These are phyloP conservation scores for Lanius collurio DNA, from an alignment of 2,113 vertebrate genomes.

Conservation along the genomic window DNA sequence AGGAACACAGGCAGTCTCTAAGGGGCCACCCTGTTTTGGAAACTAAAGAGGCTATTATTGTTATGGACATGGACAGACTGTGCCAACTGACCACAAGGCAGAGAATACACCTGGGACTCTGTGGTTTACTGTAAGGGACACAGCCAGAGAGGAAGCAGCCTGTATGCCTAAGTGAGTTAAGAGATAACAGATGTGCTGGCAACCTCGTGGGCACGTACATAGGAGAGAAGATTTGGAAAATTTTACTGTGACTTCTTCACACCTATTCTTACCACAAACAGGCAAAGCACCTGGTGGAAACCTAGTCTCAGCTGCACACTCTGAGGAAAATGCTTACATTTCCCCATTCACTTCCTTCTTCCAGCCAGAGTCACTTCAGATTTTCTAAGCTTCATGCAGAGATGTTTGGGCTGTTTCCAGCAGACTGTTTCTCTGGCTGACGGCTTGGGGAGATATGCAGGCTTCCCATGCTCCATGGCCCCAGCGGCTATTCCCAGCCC, in stretches of 20 bases:
- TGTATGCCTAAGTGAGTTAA: background rate
- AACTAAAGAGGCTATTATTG: background rate
- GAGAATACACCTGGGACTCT: slow-evolving; percentile 26
- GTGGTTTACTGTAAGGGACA: background rate
- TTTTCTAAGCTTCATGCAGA: slow-evolving; percentile 16
- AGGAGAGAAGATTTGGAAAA: background rate
- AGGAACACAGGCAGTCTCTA: background rate
- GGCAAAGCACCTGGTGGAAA: background rate
- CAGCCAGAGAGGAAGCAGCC: background rate
- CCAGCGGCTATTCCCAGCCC: slow-evolving; percentile 64
- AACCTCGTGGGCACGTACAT: fast-evolving
- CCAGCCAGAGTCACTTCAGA: background rate
- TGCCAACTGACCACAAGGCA: slow-evolving; percentile 1
- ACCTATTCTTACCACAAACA: background rate
- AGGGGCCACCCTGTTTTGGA: background rate
- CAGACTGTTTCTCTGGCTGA: slow-evolving; percentile 38
- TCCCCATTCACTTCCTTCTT: background rate
- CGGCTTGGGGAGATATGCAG: background rate
- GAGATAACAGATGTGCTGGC: slow-evolving; percentile 4
- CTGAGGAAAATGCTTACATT: background rate
- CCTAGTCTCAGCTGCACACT: background rate
- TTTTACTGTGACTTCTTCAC: background rate
- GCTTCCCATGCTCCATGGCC: slow-evolving; percentile 64
- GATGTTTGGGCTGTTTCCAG: slow-evolving; percentile 20
- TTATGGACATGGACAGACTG: background rate